A percentile compares a stretch with the other conserved stretches of the same genome.
phyloP scores from a whole-genome alignment of 2,797 vertebrate species.

The Pyrocephalus nanus region DNA sequence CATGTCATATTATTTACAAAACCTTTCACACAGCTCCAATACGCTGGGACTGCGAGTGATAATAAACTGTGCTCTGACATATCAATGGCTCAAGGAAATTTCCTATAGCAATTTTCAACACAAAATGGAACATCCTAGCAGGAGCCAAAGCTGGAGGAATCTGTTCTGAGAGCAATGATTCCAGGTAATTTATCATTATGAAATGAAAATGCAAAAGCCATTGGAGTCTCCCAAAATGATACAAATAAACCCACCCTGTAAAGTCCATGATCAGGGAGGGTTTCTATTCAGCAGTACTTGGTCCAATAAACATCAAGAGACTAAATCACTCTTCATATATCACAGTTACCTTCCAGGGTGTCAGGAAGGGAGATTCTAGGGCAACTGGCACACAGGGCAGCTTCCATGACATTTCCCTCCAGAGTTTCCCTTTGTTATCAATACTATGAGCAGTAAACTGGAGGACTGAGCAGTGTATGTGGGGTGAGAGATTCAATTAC shows the following conservation, averaged over 20 bases:
- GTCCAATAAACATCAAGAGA: slow-evolving; percentile 8
- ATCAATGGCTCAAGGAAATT: slow-evolving; percentile 59
- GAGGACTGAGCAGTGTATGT: not conserved
- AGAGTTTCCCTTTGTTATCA: not conserved
- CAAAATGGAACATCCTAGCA: slow-evolving; percentile 59
- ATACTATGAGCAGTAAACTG: not conserved
- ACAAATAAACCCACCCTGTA: slow-evolving; percentile 7
- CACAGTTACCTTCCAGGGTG: not conserved
- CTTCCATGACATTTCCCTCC: not conserved
- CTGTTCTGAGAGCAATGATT: slow-evolving; percentile 29
- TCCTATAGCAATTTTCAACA: slow-evolving; percentile 60
- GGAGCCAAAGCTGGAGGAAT: slow-evolving; percentile 20
- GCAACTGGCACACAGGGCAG: not conserved
- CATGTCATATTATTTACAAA: slow-evolving; percentile 51
- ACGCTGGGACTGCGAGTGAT: not conserved
- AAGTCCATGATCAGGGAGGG: not conserved
- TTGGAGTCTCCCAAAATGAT: not conserved
- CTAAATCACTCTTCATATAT: not conserved
- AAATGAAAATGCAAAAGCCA: slow-evolving; percentile 50
- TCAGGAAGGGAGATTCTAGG: not conserved
- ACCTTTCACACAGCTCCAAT: slow-evolving; percentile 13
- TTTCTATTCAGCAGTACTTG: not conserved
- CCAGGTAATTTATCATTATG: slow-evolving; percentile 57
- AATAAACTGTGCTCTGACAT: slow-evolving; percentile 62
- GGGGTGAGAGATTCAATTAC: not conserved